Percentiles rank a stretch among this genome's conserved stretches.
These are phyloP conservation scores for Fulica atra DNA, from an alignment of 2,113 vertebrate genomes.

Conservation along the genomic window DNA sequence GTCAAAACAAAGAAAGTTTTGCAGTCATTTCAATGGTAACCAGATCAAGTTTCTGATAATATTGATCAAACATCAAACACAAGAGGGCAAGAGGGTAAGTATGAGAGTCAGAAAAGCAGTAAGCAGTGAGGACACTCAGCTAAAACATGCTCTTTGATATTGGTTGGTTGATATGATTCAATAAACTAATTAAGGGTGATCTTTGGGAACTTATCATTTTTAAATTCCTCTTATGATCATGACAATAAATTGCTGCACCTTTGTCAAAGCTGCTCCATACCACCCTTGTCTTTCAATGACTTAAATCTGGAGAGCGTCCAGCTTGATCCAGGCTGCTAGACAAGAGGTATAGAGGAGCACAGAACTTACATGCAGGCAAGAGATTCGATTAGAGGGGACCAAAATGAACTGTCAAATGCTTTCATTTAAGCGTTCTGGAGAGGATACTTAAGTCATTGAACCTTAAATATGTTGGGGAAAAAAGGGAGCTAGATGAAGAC, in stretches of 20 bases:
- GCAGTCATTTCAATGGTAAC: conserved; percentile 2
- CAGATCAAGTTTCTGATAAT: neutral
- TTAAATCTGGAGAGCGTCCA: neutral
- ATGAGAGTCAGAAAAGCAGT: neutral
- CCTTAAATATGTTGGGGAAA: neutral
- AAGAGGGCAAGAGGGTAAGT: neutral
- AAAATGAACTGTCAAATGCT: conserved; percentile 28
- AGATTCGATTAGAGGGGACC: neutral
- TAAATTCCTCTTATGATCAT: neutral
- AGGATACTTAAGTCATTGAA: neutral
- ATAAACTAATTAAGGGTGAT: neutral
- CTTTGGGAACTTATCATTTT: neutral
- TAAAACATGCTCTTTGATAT: neutral
- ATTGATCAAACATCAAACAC: neutral
- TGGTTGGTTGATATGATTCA: neutral
- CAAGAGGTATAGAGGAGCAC: neutral
- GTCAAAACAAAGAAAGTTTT: neutral
- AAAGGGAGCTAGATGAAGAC: neutral
- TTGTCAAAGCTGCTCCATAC: neutral
- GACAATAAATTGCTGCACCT: neutral
- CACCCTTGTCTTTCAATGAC: accelerated
- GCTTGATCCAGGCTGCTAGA: neutral
- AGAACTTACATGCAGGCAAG: neutral
- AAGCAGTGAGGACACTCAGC: neutral
- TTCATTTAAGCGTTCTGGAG: neutral